A percentile compares a stretch with the other conserved stretches of the same genome.
Conservation (phyloP, 2,113 vertebrate species). For the Labrus mixtus region DNA sequence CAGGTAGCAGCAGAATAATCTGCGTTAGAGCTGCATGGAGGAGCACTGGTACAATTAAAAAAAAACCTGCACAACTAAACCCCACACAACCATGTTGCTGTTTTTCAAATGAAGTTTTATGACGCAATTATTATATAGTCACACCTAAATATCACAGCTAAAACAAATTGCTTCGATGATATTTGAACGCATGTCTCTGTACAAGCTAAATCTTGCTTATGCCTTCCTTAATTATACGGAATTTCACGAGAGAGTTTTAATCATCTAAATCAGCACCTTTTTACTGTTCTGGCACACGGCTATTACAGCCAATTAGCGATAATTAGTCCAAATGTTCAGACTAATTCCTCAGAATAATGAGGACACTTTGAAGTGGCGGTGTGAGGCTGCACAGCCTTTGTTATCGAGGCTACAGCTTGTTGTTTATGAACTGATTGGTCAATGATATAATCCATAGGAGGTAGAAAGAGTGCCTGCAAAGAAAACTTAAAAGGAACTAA, state of each 20-base stretch:
- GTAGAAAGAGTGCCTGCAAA: conserved; percentile 4
- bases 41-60: background rate
- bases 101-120: conserved; percentile 41
- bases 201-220: conserved; percentile 67
- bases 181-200: conserved; percentile 67
- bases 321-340: conserved; percentile 81
- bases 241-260: conserved; percentile 82
- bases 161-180: conserved; percentile 39
- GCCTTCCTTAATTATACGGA: conserved; percentile 78
- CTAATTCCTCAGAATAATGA: conserved; percentile 81
- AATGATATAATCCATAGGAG: conserved; percentile 39
- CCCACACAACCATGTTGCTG: background rate
- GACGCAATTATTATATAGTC: conserved; percentile 39
- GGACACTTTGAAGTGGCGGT: conserved; percentile 71
- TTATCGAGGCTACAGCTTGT: conserved; percentile 53
- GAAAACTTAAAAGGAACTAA: background rate
- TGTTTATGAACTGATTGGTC: conserved; percentile 60
- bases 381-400: conserved; percentile 58
- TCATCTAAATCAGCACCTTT: conserved; percentile 82
- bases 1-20: background rate
- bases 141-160: conserved; percentile 34
- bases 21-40: background rate
- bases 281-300: conserved; percentile 74
- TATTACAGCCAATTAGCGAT: conserved; percentile 82
- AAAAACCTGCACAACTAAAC: conserved; percentile 1